Base-by-base conservation (phyloP, 1,140 invertebrate species). In the Trachymyrmex septentrionalis region DNA sequence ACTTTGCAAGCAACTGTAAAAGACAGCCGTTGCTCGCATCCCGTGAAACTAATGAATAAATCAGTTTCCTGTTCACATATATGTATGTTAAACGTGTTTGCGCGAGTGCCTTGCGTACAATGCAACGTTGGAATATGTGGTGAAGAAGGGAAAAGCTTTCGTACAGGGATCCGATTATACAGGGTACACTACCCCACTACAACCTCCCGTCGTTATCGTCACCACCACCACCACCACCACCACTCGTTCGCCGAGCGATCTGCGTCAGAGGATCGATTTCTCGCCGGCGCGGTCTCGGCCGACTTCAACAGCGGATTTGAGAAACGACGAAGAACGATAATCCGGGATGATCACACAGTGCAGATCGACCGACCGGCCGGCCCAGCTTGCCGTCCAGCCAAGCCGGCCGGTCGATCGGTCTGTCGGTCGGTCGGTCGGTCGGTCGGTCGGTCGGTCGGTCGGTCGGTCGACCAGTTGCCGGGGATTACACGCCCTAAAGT, bases 401-500 rank as follows among this genome's bases (percentile, higher is more conserved):
- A 38, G 67, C 21, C 16, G 44, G 48, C 16, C 38, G n/a, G 30
- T 3, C 30, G 73, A 55, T 14, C 38, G 34, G 59, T 5, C 38
- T 38, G 30, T 0, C 38, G 57, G 57, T 48, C 16, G 55, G 73
- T 59, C 34, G 72, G 55, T 61, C 75, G 75, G 38, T 44, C 19
- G 30, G 59, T 27, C 57, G 55, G 57, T 14, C 38, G 34, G 59
- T 10, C 57, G 57, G 38, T 44, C 19, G 30, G 59, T 27, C 57
- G 55, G 57, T 14, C 38, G 34, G 59, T 10, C 57, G 57, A 30
- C 50, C 63, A 30, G 61, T 66, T 30, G 30, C 30, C 30, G 14
- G 55, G 80, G 64, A 78, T 86, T 67, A 86, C 85, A 80, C 77
- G 77, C 59, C 85, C 76, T 81, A 86, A 86, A 86, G 85, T 86